Evolutionary conservation across 2,888 invertebrate genomes (phyloP).

Genomic region (Meliscaeva auricollis): DNA sequence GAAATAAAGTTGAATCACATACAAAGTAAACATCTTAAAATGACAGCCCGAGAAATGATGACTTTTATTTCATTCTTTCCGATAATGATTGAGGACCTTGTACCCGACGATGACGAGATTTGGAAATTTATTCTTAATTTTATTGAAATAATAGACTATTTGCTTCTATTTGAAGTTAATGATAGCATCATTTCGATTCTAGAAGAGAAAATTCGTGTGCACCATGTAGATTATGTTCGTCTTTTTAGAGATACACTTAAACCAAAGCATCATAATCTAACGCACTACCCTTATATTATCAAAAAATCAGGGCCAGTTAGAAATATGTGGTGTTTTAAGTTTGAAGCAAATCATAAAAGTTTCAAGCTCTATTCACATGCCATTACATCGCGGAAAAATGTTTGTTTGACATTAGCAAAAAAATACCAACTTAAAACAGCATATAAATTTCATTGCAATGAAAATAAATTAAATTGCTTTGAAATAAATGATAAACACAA

Average conservation of each 20-base stretch:
- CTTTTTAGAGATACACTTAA: slow-evolving; percentile 32
- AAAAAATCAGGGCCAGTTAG: slow-evolving; percentile 74
- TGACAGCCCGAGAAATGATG: slow-evolving; percentile 78
- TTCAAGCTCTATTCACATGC: too few relatives aligned
- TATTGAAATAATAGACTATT: slow-evolving; percentile 13
- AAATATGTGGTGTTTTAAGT: slow-evolving; percentile 77
- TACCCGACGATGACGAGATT: slow-evolving; percentile 76
- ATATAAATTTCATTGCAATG: background rate
- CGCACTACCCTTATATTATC: slow-evolving; percentile 60
- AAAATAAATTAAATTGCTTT: background rate
- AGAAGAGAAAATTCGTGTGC: slow-evolving; percentile 50
- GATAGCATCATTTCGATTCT: slow-evolving; percentile 11
- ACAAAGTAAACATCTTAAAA: slow-evolving; percentile 56
- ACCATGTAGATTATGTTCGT: slow-evolving; percentile 57
- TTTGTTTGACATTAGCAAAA: slow-evolving; percentile 77
- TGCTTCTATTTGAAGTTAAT: slow-evolving; percentile 6
- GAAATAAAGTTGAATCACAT: slow-evolving; percentile 67
- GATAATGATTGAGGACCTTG: slow-evolving; percentile 77
- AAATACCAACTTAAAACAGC: slow-evolving; percentile 77
- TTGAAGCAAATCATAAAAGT: slow-evolving; percentile 77
- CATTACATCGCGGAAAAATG: slow-evolving; percentile 78
- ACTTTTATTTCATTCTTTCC: slow-evolving; percentile 76
- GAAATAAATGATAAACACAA: slow-evolving; percentile 46
- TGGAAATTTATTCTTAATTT: slow-evolving; percentile 66
- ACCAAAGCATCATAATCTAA: slow-evolving; percentile 6